These are phyloP conservation scores for Aphelenchoides avenae DNA, from an alignment of 1,140 invertebrate genomes.

Conservation along the genomic window DNA sequence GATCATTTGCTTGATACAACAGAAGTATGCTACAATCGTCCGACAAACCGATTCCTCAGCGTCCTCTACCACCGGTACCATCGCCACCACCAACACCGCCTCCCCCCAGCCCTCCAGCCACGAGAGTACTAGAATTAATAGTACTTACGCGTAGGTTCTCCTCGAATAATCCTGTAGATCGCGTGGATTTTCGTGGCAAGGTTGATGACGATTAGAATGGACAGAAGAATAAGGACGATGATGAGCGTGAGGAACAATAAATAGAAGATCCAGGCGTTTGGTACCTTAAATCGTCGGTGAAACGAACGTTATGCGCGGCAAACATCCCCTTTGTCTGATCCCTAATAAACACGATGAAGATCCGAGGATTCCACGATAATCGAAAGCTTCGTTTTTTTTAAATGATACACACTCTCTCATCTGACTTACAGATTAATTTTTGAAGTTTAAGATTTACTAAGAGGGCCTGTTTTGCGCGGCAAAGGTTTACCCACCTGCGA, in stretches of 20 bases:
- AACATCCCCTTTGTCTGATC: neutral
- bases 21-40: no score
- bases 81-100: no score
- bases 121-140: neutral
- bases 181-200: constrained; percentile 48
- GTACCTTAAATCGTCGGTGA: constrained; percentile 36
- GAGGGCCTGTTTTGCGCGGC: no score
- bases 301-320: neutral
- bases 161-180: constrained; percentile 34
- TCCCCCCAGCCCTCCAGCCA: no score
- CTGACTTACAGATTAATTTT: constrained; percentile 6
- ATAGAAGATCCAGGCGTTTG: constrained; percentile 54
- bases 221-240: constrained; percentile 49
- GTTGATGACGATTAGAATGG: constrained; percentile 49
- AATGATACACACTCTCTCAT: neutral
- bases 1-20: no score
- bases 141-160: constrained; percentile 22
- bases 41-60: no score
- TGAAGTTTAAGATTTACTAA: no score
- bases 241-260: constrained; percentile 54
- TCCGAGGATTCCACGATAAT: no score
- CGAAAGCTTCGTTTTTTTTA: no score
- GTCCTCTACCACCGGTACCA: no score
- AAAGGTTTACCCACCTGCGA: constrained; percentile 39
- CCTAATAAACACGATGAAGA: no score